A percentile compares a stretch with the other conserved stretches of the same genome.
These are phyloP conservation scores for Brachynemurus nebulosus DNA, from an alignment of 2,888 invertebrate genomes.

Conservation along the genomic window DNA sequence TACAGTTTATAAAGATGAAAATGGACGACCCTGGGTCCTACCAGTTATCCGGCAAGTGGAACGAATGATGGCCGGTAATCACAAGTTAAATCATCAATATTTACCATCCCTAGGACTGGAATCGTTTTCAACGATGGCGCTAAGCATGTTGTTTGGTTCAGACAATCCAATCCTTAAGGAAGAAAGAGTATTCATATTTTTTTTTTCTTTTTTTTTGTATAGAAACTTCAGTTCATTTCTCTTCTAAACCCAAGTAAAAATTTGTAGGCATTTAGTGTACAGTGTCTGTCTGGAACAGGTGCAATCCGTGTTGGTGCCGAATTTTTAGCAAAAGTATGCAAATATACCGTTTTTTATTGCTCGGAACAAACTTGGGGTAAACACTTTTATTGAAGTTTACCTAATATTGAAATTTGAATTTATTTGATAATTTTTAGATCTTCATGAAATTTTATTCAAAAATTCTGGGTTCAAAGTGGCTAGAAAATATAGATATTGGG, in stretches of 20 bases:
- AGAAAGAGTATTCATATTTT: conserved; percentile 49
- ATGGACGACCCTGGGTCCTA: conserved; percentile 93
- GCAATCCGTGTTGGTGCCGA: conserved; percentile 81
- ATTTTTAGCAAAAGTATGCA: conserved; percentile 59
- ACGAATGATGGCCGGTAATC: conserved; percentile 64
- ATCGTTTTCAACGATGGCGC: conserved; percentile 60
- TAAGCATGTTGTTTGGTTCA: conserved; percentile 71
- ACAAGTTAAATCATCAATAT: conserved; percentile 85
- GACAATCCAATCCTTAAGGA: conserved; percentile 57
- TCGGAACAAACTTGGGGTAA: conserved; percentile 94
- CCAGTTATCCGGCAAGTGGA: conserved; percentile 91
- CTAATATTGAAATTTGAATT: neutral
- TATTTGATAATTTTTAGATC: conserved; percentile 12
- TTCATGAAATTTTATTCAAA: conserved; percentile 82
- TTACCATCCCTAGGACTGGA: conserved; percentile 82
- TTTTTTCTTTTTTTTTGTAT: neutral
- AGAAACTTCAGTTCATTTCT: too few relatives aligned
- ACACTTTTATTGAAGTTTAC: conserved; percentile 15
- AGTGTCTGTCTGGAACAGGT: conserved; percentile 91
- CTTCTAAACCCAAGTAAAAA: too few relatives aligned
- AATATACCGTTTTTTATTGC: conserved; percentile 62
- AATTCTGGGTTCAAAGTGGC: conserved; percentile 71
- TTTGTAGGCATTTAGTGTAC: conserved; percentile 71
- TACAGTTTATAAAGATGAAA: conserved; percentile 84
- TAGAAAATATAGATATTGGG: conserved; percentile 88